phyloP scores from a whole-genome alignment of 2,888 invertebrate species.

The Luperina testacea region DNA sequence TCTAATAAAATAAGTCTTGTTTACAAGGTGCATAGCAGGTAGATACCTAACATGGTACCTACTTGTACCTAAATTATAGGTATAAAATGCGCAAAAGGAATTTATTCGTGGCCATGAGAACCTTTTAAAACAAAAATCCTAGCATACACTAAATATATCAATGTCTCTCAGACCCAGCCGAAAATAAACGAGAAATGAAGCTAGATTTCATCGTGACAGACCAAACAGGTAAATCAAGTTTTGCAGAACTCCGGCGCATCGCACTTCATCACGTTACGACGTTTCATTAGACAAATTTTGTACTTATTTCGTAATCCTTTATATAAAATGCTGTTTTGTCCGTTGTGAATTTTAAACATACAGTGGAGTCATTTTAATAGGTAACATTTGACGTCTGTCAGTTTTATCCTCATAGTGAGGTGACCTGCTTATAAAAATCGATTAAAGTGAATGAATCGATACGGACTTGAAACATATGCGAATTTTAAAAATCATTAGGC shows the following conservation, averaged over 20 bases:
- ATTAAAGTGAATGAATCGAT: too few relatives aligned
- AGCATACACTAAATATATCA: slow-evolving; percentile 24
- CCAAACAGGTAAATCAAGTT: slow-evolving; percentile 82
- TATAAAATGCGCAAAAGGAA: background rate
- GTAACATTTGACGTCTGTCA: too few relatives aligned
- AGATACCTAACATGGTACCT: background rate
- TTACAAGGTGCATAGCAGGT: background rate
- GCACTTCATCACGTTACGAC: slow-evolving; percentile 69
- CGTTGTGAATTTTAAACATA: background rate
- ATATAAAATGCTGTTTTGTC: slow-evolving; percentile 25
- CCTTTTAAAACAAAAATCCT: slow-evolving; percentile 35
- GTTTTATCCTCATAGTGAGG: too few relatives aligned
- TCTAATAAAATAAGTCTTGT: background rate
- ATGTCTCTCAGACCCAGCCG: slow-evolving; percentile 46
- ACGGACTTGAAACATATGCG: too few relatives aligned
- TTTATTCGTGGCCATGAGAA: background rate
- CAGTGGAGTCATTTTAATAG: too few relatives aligned
- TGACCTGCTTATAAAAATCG: too few relatives aligned
- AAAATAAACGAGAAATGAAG: slow-evolving; percentile 65
- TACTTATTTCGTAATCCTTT: slow-evolving; percentile 52
- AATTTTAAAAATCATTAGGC: too few relatives aligned
- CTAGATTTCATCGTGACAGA: slow-evolving; percentile 71
- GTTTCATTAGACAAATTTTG: slow-evolving; percentile 55
- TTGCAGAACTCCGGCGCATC: slow-evolving; percentile 75
- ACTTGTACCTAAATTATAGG: background rate